Base-by-base conservation (phyloP, 2,113 vertebrate genomes). In the Rhagologus leucostigma region DNA sequence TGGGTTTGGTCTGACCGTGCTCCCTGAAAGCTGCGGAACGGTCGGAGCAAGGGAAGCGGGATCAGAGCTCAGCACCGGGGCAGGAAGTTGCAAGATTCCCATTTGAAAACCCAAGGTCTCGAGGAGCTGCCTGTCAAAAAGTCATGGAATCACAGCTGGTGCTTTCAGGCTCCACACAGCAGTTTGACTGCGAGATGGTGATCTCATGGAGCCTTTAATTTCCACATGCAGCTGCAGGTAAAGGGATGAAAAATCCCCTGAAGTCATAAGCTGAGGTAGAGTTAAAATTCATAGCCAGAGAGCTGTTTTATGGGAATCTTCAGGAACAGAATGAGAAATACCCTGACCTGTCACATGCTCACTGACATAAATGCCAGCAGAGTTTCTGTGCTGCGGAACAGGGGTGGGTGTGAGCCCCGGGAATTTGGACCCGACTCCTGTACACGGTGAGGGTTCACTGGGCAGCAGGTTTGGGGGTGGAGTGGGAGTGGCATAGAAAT, bases 351-450 rank as follows among this genome's bases (percentile, higher is more conserved):
- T 9, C 16, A 3, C 5, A 3, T 24, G 26, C 55, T 88, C 11
- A 1, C 4, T 74, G 87, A 3, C 42, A 21, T 0, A 6, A 47
- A 23, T 3, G 16, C n/a, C 68, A 89, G 70, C 56, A 74, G 27
- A 30, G n/a, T 52, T 64, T 16, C 46, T 26, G 52, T 57, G 76
- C 57, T 50, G 4, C 16, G 23, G 32, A 37, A 10, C 13, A 16
- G 69, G 52, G 33, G 2, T 33, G 57, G 19, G 12, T 16, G 1
- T 2, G 13, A 49, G 59, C 37, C 7, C 30, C 0, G 4, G 16
- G n/a, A 6, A 11, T 30, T 1, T 24, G 64, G 55, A 30, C 17
- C 19, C 2, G 4, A 7, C 50, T 41, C n/a, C 65, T 71, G 47
- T 4, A 2, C 1, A 6, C 3, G 3, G 57, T 47, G 55, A 23